Evolutionary conservation across 2,113 vertebrate genomes (phyloP).

Genomic region (Eulacestoma nigropectus): DNA sequence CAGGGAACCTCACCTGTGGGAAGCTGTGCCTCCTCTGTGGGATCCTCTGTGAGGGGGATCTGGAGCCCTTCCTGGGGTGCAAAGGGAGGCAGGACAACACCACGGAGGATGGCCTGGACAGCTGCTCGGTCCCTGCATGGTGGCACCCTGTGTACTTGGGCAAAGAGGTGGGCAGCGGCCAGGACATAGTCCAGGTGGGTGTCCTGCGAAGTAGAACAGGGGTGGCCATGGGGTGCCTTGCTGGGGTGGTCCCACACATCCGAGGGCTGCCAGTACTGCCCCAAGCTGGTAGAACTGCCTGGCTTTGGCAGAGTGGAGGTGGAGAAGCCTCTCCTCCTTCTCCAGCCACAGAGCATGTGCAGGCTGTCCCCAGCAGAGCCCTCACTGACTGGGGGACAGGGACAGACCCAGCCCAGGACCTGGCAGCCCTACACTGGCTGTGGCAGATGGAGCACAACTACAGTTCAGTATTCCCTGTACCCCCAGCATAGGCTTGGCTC

Average conservation of each 20-base stretch:
- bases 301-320: neutral
- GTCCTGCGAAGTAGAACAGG: slow-evolving; percentile 30
- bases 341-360: neutral
- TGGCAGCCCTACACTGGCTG: neutral
- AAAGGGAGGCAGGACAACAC: slow-evolving; percentile 51
- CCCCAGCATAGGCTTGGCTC: neutral
- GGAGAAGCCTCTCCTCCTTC: neutral
- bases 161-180: slow-evolving; percentile 82
- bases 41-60: slow-evolving; percentile 55
- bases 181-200: slow-evolving; percentile 79
- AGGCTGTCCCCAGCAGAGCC: neutral
- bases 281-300: neutral
- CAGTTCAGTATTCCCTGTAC: accelerated
- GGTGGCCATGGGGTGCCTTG: neutral
- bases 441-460: neutral
- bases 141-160: slow-evolving; percentile 69
- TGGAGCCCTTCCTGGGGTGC: slow-evolving; percentile 48
- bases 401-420: neutral
- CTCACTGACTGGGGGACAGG: neutral
- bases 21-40: slow-evolving; percentile 42
- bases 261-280: neutral
- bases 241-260: neutral
- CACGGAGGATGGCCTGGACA: slow-evolving; percentile 40
- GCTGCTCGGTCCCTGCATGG: slow-evolving; percentile 35
- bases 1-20: slow-evolving; percentile 27